phyloP scores from a whole-genome alignment of 1,140 invertebrate genomes.

The Dreissena rostriformis region DNA sequence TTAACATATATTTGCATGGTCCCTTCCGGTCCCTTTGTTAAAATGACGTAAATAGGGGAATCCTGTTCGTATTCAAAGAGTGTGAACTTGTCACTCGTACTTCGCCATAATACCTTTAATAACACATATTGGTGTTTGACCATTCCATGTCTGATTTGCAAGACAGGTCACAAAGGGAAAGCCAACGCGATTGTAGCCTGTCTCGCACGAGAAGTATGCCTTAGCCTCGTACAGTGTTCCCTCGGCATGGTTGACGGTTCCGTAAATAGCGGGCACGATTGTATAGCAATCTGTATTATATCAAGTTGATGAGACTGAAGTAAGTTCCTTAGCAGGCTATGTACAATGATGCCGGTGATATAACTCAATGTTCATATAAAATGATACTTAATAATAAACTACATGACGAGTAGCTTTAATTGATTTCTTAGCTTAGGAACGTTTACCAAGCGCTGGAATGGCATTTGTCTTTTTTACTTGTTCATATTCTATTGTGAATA shows the following conservation, averaged over 20 bases:
- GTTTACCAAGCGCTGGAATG: background rate
- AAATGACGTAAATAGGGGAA: no score
- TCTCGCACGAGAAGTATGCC: slow-evolving; percentile 36
- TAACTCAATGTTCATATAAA: background rate
- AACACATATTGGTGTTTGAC: slow-evolving; percentile 16
- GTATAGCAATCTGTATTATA: slow-evolving; percentile 22
- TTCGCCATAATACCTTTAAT: slow-evolving; percentile 34
- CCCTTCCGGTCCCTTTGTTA: no score
- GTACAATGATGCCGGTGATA: background rate
- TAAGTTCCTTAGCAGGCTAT: background rate
- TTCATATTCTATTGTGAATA: no score
- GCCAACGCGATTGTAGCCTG: slow-evolving; percentile 23
- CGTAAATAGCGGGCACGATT: slow-evolving; percentile 11
- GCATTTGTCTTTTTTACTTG: background rate
- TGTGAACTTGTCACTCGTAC: no score
- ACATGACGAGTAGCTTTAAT: no score
- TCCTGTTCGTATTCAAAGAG: no score
- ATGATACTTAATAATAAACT: no score
- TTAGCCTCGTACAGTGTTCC: slow-evolving; percentile 16
- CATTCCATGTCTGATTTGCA: slow-evolving; percentile 25
- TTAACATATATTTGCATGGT: no score
- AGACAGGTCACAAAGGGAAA: slow-evolving; percentile 11
- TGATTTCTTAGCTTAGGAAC: no score
- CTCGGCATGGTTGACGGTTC: slow-evolving; percentile 22
- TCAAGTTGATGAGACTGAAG: background rate